Percentiles rank a stretch among this genome's conserved stretches.
phyloP scores from a whole-genome alignment of 1,140 invertebrate genomes.

The Chionoecetes opilio region DNA sequence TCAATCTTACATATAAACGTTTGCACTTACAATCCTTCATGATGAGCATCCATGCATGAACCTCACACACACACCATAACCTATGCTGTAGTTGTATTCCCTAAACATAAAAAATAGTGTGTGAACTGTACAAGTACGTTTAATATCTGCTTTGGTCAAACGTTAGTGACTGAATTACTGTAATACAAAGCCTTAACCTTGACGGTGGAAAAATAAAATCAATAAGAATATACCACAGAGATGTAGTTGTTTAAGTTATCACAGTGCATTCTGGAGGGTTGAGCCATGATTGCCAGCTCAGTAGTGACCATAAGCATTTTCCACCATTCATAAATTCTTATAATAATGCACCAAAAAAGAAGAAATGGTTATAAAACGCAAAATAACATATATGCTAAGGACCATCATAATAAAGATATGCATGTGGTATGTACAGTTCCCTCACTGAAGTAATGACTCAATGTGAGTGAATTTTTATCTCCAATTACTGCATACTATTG shows the following conservation, averaged over 20 bases:
- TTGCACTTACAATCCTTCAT: neutral
- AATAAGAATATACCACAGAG: slow-evolving; percentile 42
- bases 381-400: neutral
- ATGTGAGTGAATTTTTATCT: slow-evolving; percentile 6
- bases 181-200: neutral
- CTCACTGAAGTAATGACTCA: slow-evolving; percentile 1
- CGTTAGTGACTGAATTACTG: slow-evolving; percentile 24
- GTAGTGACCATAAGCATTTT: slow-evolving; percentile 21
- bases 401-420: neutral
- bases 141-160: slow-evolving; percentile 64
- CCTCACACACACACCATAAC: slow-evolving; percentile 17
- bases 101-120: slow-evolving; percentile 44
- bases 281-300: slow-evolving; percentile 11
- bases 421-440: neutral
- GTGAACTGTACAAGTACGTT: slow-evolving; percentile 48
- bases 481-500: neutral
- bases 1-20: neutral
- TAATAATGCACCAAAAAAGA: neutral
- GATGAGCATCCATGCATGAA: slow-evolving; percentile 23
- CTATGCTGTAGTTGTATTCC: neutral
- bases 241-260: slow-evolving; percentile 41
- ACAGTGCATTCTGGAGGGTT: slow-evolving; percentile 60
- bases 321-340: neutral
- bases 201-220: neutral
- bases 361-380: neutral